Conservation (phyloP, 2,113 vertebrate genomes). For the Periophthalmodon schlosseri region DNA sequence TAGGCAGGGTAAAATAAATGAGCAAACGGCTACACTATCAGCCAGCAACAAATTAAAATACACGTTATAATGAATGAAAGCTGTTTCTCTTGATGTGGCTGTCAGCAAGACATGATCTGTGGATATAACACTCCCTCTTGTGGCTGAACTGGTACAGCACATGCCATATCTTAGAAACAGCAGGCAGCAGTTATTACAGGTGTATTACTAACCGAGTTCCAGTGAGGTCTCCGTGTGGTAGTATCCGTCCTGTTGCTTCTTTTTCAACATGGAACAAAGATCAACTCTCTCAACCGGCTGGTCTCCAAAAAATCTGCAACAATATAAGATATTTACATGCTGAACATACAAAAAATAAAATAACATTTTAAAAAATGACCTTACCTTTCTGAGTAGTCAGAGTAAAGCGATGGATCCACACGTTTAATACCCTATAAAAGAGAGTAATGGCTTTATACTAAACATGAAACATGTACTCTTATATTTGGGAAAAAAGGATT, state of each 20-base stretch:
- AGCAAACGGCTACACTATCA: neutral
- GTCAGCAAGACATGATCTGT: neutral
- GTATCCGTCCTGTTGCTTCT: conserved; percentile 89
- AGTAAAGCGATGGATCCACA: conserved; percentile 84
- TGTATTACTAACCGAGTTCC: conserved; percentile 81
- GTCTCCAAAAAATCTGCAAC: conserved; percentile 83
- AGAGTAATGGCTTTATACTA: neutral
- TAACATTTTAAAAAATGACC: neutral
- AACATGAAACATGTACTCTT: neutral
- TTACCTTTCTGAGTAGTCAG: conserved; percentile 70
- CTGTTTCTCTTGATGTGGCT: neutral
- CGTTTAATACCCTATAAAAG: conserved; percentile 86
- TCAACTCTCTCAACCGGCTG: conserved; percentile 85
- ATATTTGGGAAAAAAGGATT: no score
- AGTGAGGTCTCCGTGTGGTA: conserved; percentile 91
- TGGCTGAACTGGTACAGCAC: conserved; percentile 4
- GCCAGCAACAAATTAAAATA: neutral
- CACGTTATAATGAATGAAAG: conserved; percentile 4
- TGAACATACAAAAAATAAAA: neutral
- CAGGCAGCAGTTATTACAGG: no score
- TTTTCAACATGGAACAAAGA: conserved; percentile 96
- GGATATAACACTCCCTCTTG: conserved; percentile 38
- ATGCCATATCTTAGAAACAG: neutral
- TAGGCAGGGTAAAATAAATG: neutral
- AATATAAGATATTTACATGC: conserved; percentile 20